phyloP scores from a whole-genome alignment of 2,888 invertebrate species.

The Perizoma flavofasciatum region DNA sequence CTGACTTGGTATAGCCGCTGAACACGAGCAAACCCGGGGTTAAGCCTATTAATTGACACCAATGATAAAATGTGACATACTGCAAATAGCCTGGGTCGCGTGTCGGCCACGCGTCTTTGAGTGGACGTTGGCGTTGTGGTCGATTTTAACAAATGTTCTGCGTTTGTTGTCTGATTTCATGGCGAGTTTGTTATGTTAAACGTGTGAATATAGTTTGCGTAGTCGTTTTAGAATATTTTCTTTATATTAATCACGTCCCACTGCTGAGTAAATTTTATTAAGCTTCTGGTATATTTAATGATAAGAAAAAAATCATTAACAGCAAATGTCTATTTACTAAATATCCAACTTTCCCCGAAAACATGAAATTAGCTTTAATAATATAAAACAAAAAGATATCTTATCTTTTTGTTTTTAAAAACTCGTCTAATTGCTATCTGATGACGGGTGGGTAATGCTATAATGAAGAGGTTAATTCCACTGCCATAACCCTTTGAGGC shows the following conservation, averaged over 20 bases:
- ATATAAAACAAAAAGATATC: too few relatives aligned
- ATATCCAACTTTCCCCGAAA: neutral
- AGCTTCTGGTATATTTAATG: too few relatives aligned
- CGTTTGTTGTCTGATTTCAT: conserved; percentile 30
- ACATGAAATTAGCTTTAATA: neutral
- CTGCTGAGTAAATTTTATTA: too few relatives aligned
- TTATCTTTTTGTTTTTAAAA: conserved; percentile 23
- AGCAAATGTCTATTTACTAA: too few relatives aligned
- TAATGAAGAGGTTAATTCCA: conserved; percentile 24
- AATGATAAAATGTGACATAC: conserved; percentile 19
- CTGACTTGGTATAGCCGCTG: too few relatives aligned
- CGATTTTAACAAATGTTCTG: conserved; percentile 26
- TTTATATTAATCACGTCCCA: too few relatives aligned
- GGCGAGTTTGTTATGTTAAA: conserved; percentile 18
- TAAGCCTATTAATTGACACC: conserved; percentile 19
- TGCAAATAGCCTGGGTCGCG: conserved; percentile 20
- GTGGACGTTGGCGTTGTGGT: conserved; percentile 20
- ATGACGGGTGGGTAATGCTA: conserved; percentile 17
- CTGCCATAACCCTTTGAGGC: conserved; percentile 15
- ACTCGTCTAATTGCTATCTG: conserved; percentile 15
- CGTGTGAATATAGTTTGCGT: conserved; percentile 4
- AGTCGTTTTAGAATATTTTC: too few relatives aligned
- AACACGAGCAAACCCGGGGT: neutral
- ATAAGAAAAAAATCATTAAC: neutral
- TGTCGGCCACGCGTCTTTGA: conserved; percentile 36